Base-by-base conservation (phyloP, 2,888 invertebrate species). In the Tinea semifulvella region DNA sequence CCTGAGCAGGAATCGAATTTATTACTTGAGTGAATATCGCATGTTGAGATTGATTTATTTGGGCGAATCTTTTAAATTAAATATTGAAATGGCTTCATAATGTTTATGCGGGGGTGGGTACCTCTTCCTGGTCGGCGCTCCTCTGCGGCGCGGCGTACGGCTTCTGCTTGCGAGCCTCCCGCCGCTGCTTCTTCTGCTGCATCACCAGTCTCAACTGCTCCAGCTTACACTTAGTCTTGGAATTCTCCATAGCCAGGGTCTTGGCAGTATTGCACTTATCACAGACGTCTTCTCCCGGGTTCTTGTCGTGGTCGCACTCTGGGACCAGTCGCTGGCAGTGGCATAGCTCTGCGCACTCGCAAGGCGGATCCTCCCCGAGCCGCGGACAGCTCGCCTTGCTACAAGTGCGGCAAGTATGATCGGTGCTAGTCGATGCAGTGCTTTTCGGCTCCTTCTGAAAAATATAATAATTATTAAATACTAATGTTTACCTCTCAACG, bases 121-220 rank as follows among this genome's bases (percentile, higher is more conserved):
- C 72, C 45, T 76, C 75, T 18, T 36, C 99, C 92, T 85, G 94
- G 88, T 80, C 92, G 90, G 96, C 93, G 3, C 14, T 31, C 3
- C 7, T 31, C 7, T 31, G 47, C 98, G 87, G 91, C 91, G 58
- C 93, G 91, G 36, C n/a, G 10, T 16, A 36, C 7, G 18, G 36
- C 16, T 36, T 36, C 10, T 4, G 36, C 18, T 36, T 36, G 4
- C 91, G 84, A 35, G 90, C 92, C 57, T 92, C 90, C 44, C 95
- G 86, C 48, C 92, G 84, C 51, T 93, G 90, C 51, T 94, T 89
- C 57, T 92, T 86, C 67, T 96, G 93, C 56, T 94, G 94, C 92
- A 96, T 92, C 47, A 95, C 92, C 53, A 92, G 84, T 53, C 94
- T 88, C 44, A 96, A 79, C 52, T 92, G 92, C 60, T 94, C 91